Conservation (phyloP, 2,113 vertebrate genomes). For the Etia nguti region DNA sequence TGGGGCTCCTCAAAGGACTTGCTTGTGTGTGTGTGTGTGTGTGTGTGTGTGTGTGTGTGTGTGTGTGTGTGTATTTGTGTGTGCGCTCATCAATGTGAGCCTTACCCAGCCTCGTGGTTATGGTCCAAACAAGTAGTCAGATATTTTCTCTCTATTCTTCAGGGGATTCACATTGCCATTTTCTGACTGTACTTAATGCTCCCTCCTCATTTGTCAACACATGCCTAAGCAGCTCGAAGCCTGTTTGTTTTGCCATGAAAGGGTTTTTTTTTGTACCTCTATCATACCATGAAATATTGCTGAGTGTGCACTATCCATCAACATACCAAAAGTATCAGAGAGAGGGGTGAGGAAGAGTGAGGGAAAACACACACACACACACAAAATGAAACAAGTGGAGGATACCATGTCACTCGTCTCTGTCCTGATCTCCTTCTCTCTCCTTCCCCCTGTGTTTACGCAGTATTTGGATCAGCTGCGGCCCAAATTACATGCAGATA, state of each 20-base stretch:
- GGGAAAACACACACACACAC: neutral
- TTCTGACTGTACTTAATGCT: conserved; percentile 49
- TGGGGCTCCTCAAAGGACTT: conserved; percentile 38
- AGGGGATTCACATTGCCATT: conserved; percentile 48
- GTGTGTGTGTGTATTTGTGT: neutral
- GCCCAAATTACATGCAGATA: conserved; percentile 55
- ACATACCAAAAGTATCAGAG: conserved; percentile 27
- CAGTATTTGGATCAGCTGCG: conserved; percentile 33
- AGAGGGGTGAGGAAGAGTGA: neutral
- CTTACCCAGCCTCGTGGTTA: conserved; percentile 40
- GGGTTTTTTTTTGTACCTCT: conserved; percentile 33
- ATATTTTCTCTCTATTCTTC: conserved; percentile 32
- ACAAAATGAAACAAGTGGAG: neutral
- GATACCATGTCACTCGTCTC: neutral
- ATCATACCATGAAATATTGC: conserved; percentile 60
- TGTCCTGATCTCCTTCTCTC: neutral
- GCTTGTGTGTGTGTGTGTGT: neutral
- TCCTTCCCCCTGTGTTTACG: conserved; percentile 38
- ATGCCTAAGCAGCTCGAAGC: conserved; percentile 49
- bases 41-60: neutral
- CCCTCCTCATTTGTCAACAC: conserved; percentile 59
- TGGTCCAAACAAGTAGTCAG: conserved; percentile 43
- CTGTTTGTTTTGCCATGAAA: conserved; percentile 54
- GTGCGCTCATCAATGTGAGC: neutral
- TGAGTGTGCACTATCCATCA: conserved; percentile 45